Evolutionary conservation across 1,140 invertebrate genomes (phyloP), one percentile per base, ranked within the genome.

Genomic region (Leptopilina clavipes): DNA sequence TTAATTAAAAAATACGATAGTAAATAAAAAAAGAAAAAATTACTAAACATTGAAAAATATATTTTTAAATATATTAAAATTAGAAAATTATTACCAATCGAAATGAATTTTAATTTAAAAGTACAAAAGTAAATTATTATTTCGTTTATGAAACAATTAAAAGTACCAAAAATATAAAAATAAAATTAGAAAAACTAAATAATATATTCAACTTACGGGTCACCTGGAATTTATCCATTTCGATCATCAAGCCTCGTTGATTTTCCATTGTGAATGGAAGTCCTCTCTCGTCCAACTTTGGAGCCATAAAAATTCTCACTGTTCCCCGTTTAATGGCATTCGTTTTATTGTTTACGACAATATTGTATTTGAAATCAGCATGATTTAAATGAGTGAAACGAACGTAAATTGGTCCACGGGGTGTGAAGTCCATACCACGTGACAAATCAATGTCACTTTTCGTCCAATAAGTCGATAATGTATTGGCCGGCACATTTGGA

Each of bases 331-430:
- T 81, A n/a, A 88, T 82, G 8, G 87, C 82, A 0, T 90, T 92
- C 0, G 89, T 90, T 22, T 91, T 92, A 85, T 95, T 96, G 76
- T 93, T 93, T 18, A 93, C 92, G 7, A 89, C 87, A 78, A 95
- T 93, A 1, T 91, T 94, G 86, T 88, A 88, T 1, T 86, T 90
- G 88, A 94, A 97, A 14, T 93, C 92, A 7, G 91, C 83, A 75
- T 96, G 95, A 84, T 96, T 93, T 70, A 97, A 87, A 86, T 97
- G 96, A 0, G 93, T 95, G 85, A 95, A 92, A 43, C 92, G 88
- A 0, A 94, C 94, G 59, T 94, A 92, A 25, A 96, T 92, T 14
- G 93, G 86, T 37, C 94, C 95, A 3, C 94, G 91, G 0, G 94
- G 94, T 52, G 93, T 92, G 83, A 96, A 96, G 85, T 96, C 95